Evolutionary conservation across 1,140 invertebrate species (phyloP).

Genomic region (Drosophila kohkoa): DNA sequence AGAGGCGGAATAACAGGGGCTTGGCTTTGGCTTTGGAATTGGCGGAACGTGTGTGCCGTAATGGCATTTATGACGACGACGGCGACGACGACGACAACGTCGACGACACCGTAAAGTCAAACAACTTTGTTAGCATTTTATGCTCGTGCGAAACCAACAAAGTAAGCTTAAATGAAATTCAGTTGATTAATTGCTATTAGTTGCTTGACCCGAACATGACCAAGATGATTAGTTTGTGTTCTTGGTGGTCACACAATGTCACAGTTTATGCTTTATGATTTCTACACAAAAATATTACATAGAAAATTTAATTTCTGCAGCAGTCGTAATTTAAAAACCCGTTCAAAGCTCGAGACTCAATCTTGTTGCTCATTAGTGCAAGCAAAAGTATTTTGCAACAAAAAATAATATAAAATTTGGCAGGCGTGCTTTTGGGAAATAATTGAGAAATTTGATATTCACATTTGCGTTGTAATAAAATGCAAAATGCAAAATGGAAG

Average conservation of each 20-base stretch:
- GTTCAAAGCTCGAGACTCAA: background rate
- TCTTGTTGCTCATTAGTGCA: background rate
- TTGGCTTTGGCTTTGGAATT: background rate
- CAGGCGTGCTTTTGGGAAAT: background rate
- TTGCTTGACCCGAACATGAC: constrained; percentile 12
- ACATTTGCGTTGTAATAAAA: constrained; percentile 3
- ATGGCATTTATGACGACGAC: constrained; percentile 57
- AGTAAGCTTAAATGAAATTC: constrained; percentile 56
- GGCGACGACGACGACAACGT: no score
- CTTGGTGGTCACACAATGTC: background rate
- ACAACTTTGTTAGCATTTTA: constrained; percentile 61
- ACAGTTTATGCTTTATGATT: background rate
- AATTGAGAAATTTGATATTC: constrained; percentile 6
- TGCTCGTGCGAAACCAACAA: constrained; percentile 46
- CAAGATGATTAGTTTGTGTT: constrained; percentile 3
- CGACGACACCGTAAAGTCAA: constrained; percentile 43
- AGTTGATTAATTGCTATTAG: constrained; percentile 54
- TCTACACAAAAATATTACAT: background rate
- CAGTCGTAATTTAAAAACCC: background rate
- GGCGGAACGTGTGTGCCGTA: constrained; percentile 37
- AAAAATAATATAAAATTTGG: background rate
- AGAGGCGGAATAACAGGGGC: background rate
- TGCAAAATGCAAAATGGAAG: background rate
- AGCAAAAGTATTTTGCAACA: no score
- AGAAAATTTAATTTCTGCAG: background rate